Conservation (phyloP, 2,797 vertebrate genomes). For the Thalassophryne amazonica region DNA sequence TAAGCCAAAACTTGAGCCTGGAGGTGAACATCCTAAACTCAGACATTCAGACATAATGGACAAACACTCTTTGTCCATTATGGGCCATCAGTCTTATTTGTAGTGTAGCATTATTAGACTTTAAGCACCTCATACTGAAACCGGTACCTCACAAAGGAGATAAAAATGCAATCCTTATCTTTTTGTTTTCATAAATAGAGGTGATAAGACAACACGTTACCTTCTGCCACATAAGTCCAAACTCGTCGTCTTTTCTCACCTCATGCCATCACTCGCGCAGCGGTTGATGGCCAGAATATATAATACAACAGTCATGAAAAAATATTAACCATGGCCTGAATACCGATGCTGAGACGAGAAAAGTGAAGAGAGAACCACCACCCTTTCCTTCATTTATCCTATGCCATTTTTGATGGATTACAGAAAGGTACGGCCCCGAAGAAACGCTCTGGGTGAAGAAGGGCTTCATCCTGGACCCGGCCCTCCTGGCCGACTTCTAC, state of each 20-base stretch:
- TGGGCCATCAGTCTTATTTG: too few species aligned
- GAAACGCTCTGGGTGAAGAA: too few species aligned
- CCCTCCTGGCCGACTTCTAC: too few species aligned
- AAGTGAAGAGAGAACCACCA: background rate
- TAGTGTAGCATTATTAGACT: background rate
- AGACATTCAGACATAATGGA: too few species aligned
- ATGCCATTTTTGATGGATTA: too few species aligned
- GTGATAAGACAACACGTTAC: background rate
- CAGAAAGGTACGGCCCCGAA: too few species aligned
- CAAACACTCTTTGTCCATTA: too few species aligned
- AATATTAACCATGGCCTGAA: slow-evolving; percentile 66
- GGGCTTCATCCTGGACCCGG: too few species aligned
- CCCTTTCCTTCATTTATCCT: too few species aligned
- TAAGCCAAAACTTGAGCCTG: too few species aligned
- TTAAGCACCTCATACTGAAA: background rate
- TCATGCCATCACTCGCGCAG: slow-evolving; percentile 28
- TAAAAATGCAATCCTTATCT: background rate
- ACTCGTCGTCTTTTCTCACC: slow-evolving; percentile 11
- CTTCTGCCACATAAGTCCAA: slow-evolving; percentile 4
- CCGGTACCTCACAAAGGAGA: background rate
- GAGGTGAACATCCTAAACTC: too few species aligned
- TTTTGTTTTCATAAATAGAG: background rate
- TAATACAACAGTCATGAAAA: slow-evolving; percentile 60
- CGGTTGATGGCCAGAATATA: slow-evolving; percentile 57
- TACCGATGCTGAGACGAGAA: slow-evolving; percentile 53